Percentiles rank a stretch among this genome's conserved stretches.
Conservation (phyloP, 1,140 invertebrate genomes). For the Steinernema feltiae region DNA sequence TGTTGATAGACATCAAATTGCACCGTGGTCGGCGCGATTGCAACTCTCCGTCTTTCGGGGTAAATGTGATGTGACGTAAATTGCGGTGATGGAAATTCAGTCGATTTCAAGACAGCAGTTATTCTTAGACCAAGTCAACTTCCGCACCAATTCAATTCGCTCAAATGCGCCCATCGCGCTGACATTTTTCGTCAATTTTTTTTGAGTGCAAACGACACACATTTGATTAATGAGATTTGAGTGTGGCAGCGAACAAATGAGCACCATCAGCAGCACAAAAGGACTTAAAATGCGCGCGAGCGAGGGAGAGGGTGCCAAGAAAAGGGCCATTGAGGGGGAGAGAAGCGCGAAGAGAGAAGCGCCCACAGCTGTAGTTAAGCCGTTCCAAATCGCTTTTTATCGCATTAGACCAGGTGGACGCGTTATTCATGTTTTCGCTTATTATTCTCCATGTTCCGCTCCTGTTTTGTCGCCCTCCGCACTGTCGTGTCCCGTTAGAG, state of each 20-base stretch:
- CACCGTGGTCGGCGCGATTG: neutral
- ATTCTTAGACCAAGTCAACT: neutral
- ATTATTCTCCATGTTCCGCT: neutral
- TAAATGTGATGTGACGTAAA: neutral
- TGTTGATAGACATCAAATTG: neutral
- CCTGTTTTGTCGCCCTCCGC: neutral
- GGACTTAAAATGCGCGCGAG: no score
- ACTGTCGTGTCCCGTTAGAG: neutral
- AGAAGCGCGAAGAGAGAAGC: neutral
- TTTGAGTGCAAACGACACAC: neutral
- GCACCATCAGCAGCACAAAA: neutral
- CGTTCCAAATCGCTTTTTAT: conserved; percentile 7
- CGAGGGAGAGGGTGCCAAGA: neutral
- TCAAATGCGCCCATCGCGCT: neutral
- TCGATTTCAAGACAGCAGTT: neutral
- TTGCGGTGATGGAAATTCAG: neutral
- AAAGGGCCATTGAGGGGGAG: neutral
- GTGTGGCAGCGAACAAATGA: conserved; percentile 9
- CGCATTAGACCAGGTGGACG: conserved; percentile 10
- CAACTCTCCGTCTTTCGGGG: no score
- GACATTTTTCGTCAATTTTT: neutral
- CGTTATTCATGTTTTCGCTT: neutral
- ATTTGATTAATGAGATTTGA: conserved; percentile 10
- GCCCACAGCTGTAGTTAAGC: conserved; percentile 10
- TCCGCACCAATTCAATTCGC: neutral